Evolutionary conservation across 1,140 invertebrate species (phyloP), one percentile per base, ranked within the genome.

Genomic region (Drosophila pruinosa): DNA sequence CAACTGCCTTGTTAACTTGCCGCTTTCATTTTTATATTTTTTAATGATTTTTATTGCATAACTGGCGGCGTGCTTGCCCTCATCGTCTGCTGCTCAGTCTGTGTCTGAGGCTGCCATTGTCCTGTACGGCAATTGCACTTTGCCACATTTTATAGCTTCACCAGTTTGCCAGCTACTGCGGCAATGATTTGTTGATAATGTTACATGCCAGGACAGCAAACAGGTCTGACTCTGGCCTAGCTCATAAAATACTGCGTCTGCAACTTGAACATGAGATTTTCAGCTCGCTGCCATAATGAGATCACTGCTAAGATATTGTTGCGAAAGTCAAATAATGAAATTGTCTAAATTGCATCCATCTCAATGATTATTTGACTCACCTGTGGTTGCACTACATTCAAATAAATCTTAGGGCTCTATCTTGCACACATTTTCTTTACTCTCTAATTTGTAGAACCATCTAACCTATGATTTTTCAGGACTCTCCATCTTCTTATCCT

Each of bases 41-140:
- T 88, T 88, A 88, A 88, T 89, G 82, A 88, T 89, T 88, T 88
- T 88, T 88, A 88, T 88, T 86, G 71, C 82, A 82, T 86, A 82
- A 82, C 82, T 64, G 74, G 50, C 71, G 83, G 63, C 62, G 74
- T 31, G 8, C 36, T 10, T 41, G 15, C 52, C 56, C 67, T 48
- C 45, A 48, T 34, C 36, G 31, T 34, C 31, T 34, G 31, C 26
- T 10, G 28, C 2, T 10, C 12, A 1, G 39, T 17, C 39, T 21
- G 4, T 8, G 6, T 15, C 28, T 24, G 8, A 10, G 6, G 15
- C 38, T 56, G 22, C 48, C 64, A 56, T 64, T 69, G 54, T 61
- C 54, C 73, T 72, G 31, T 34, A 43, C 54, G 76, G 75, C 83
- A 88, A 82, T 88, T 88, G 82, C 82, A 88, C 71, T 88, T 88